phyloP scores from a whole-genome alignment of 1,140 invertebrate species.

The Drosophila athabasca region DNA sequence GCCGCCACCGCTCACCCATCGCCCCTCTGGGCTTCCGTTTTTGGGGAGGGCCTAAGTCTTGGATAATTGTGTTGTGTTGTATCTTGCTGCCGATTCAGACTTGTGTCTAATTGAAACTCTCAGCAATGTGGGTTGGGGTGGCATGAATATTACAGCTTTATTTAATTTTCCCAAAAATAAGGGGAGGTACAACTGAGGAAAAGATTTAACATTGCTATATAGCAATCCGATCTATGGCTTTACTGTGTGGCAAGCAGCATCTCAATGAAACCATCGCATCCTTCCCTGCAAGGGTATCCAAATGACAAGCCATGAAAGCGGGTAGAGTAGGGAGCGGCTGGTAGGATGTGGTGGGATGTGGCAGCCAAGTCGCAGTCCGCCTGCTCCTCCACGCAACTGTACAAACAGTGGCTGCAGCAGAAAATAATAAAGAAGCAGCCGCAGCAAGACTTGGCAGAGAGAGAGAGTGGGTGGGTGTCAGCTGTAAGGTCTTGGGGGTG shows the following conservation, averaged over 20 bases:
- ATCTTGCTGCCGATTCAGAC: slow-evolving; percentile 24
- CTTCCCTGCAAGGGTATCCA: no score
- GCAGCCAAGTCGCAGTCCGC: no score
- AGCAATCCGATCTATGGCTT: no score
- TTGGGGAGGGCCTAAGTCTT: slow-evolving; percentile 18
- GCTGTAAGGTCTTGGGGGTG: no score
- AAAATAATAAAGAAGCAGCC: slow-evolving; percentile 59
- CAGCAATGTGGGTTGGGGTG: slow-evolving; percentile 11
- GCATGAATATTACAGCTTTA: slow-evolving; percentile 65
- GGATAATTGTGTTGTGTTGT: slow-evolving; percentile 40
- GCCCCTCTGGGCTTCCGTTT: slow-evolving; percentile 15
- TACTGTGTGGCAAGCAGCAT: no score
- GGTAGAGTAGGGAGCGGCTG: no score
- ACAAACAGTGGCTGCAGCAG: slow-evolving; percentile 62
- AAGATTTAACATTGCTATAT: no score
- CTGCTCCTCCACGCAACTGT: slow-evolving; percentile 70
- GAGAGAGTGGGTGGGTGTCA: neutral
- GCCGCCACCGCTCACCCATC: slow-evolving; percentile 2
- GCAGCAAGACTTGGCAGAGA: neutral
- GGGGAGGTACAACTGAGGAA: neutral
- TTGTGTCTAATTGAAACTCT: slow-evolving; percentile 47
- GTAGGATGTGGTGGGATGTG: no score
- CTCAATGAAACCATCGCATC: slow-evolving; percentile 1
- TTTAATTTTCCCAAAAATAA: slow-evolving; percentile 52
- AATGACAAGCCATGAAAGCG: no score